Conservation (phyloP, 2,888 invertebrate species). For the Synergus japonicus region DNA sequence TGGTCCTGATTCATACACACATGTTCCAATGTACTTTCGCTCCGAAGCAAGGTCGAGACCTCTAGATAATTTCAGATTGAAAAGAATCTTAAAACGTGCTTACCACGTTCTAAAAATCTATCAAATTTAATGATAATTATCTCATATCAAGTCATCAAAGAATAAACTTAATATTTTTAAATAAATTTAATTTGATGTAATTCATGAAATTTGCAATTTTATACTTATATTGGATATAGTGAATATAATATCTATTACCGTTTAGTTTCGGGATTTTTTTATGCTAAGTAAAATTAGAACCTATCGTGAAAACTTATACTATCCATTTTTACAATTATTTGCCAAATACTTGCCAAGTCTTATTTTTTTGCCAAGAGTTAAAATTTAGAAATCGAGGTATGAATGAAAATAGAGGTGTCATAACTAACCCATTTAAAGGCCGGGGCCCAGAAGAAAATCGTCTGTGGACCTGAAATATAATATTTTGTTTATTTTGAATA, state of each 20-base stretch:
- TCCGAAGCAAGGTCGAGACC: neutral
- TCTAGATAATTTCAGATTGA: neutral
- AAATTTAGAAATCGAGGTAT: constrained; percentile 31
- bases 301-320: neutral
- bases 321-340: neutral
- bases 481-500: neutral
- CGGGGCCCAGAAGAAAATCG: constrained; percentile 99
- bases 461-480: constrained; percentile 90
- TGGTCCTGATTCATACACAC: neutral
- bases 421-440: constrained; percentile 97
- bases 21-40: neutral
- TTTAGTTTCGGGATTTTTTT: constrained; percentile 12
- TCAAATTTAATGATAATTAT: neutral
- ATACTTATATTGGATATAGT: too few species aligned
- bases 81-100: neutral
- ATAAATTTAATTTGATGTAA: too few species aligned
- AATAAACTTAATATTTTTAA: neutral
- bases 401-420: constrained; percentile 40
- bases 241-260: too few species aligned
- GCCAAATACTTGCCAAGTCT: neutral
- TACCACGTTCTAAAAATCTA: neutral
- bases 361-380: constrained; percentile 14
- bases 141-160: neutral
- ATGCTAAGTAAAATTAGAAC: neutral
- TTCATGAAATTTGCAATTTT: too few species aligned